Conservation (phyloP, 2,797 vertebrate genomes). For the Oreonectes daqikongensis region DNA sequence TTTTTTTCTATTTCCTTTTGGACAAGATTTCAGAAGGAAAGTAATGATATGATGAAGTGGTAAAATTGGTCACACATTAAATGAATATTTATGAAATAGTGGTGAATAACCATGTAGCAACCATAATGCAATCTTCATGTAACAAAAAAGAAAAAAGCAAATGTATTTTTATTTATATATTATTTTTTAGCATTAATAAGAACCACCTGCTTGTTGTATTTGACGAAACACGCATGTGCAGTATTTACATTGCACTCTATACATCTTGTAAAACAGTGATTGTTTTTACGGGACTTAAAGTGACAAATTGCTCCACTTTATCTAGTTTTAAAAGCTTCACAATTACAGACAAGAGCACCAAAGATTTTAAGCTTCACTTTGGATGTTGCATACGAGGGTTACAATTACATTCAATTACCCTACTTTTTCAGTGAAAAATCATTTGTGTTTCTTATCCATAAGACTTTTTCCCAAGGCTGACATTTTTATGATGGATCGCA, state of each 20-base stretch:
- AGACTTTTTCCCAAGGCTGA: constrained; percentile 34
- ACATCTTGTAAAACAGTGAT: background rate
- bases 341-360: constrained; percentile 2
- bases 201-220: too few relatives aligned
- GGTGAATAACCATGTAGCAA: background rate
- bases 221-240: too few relatives aligned
- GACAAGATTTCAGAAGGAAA: too few relatives aligned
- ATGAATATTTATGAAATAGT: background rate
- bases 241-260: background rate
- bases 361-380: background rate
- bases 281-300: background rate
- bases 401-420: constrained; percentile 25
- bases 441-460: constrained; percentile 29
- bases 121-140: background rate
- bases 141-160: background rate
- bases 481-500: constrained; percentile 45
- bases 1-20: too few relatives aligned
- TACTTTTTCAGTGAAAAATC: background rate
- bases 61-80: background rate
- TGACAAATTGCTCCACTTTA: background rate
- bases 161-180: too few relatives aligned
- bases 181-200: too few relatives aligned
- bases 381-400: background rate
- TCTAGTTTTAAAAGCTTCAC: constrained; percentile 11
- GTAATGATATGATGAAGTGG: too few relatives aligned